Base-by-base conservation (phyloP, 2,797 vertebrate species). In the Gobio occitaniae region DNA sequence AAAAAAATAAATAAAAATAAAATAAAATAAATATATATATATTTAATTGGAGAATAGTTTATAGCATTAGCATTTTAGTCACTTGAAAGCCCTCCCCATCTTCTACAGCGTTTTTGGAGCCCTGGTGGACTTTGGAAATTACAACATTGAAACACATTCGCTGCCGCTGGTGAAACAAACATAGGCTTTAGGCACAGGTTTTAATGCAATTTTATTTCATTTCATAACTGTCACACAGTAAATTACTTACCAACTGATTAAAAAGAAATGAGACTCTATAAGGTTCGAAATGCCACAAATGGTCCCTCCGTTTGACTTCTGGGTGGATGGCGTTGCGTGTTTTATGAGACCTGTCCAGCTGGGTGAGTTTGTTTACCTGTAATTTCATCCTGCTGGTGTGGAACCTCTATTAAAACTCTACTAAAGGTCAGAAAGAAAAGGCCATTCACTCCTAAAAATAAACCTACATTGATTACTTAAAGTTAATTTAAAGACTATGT, bases 401-500 rank as follows among this genome's bases (percentile, higher is more conserved):
- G 29, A 71, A 71, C 59, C 68, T 54, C 59, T 48, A 78, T 74
- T 83, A 74, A 74, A 79, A 21, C 68, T 76, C 56, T 15, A 10
- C 29, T n/a, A 84, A 84, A 84, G 77, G 78, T 81, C 82, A 84
- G 71, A 80, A 29, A 38, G 36, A 80, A 69, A 80, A 50, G 12
- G 25, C 71, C 66, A 74, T 50, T 81, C 41, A 68, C 77, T 70
- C 48, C 44, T 16, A 65, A n/a, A 80, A 87, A 50, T 59, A 44
- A 17, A 19, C 4, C 36, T 65, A n/a, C 68, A 80, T 80, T 80
- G 76, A 80, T 87, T 59, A 54, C 76, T 79, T 79, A 17, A 80
- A 75, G 47, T 83, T 65, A 2, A 76, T 59, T 76, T 78, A 63
- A 4, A 78, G 38, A 63, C 21, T 9, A 13, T 61, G 52, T 12